Conservation (phyloP, 2,797 vertebrate genomes). For the Triplophysa bombifrons region DNA sequence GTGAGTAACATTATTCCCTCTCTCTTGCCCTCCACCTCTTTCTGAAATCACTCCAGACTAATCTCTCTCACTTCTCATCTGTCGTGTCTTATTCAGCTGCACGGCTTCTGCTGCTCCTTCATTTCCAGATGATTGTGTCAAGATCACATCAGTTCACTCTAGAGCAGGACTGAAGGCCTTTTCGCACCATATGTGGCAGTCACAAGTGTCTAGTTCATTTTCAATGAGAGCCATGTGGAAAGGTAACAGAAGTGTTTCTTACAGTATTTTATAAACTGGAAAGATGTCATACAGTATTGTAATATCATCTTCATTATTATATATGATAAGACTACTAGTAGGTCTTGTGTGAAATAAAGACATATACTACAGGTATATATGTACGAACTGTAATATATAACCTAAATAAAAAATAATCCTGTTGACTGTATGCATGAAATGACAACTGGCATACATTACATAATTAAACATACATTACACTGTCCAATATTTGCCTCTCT, state of each 20-base stretch:
- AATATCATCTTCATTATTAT: too few species aligned
- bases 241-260: background rate
- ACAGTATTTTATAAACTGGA: too few species aligned
- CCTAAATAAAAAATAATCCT: too few species aligned
- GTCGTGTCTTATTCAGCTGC: constrained; percentile 20
- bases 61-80: constrained; percentile 15
- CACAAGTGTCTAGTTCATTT: constrained; percentile 1
- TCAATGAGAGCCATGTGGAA: background rate
- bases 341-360: too few species aligned
- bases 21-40: constrained; percentile 20
- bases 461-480: too few species aligned
- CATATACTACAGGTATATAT: too few species aligned
- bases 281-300: background rate
- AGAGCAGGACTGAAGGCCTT: constrained; percentile 14
- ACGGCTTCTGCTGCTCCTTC: constrained; percentile 15
- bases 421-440: too few species aligned
- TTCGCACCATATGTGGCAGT: background rate
- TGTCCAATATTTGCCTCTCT: too few species aligned
- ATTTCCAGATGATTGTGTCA: constrained; percentile 22
- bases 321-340: too few species aligned
- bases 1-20: constrained; percentile 30
- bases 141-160: constrained; percentile 43
- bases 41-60: constrained; percentile 30
- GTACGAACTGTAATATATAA: too few species aligned
- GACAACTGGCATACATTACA: too few species aligned